Evolutionary conservation across 2,888 invertebrate genomes (phyloP).

Genomic region (Incurvaria masculella): DNA sequence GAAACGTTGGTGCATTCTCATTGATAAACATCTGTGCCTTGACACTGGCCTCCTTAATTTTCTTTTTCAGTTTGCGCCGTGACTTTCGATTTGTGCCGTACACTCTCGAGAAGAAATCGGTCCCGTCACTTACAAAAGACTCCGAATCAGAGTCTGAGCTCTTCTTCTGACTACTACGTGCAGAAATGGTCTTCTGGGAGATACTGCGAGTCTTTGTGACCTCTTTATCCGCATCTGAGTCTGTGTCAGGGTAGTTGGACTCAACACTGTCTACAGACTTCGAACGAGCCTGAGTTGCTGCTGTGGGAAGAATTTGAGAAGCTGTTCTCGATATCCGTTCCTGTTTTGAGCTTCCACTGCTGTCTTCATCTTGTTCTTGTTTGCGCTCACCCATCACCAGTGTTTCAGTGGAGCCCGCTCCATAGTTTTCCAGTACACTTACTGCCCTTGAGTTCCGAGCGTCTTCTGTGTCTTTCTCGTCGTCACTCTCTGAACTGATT

Average conservation of each 20-base stretch:
- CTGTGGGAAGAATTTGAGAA: slow-evolving; percentile 25
- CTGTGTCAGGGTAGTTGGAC: slow-evolving; percentile 24
- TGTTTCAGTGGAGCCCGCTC: slow-evolving; percentile 25
- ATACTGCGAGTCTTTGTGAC: background rate
- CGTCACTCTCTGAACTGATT: slow-evolving; percentile 33
- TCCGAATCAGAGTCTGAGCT: slow-evolving; percentile 40
- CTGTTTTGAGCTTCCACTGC: slow-evolving; percentile 22
- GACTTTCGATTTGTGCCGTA: slow-evolving; percentile 33
- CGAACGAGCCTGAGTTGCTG: slow-evolving; percentile 29
- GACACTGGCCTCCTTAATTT: background rate
- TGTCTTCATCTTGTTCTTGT: slow-evolving; percentile 21
- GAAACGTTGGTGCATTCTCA: background rate
- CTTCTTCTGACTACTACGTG: slow-evolving; percentile 15
- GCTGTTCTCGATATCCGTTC: slow-evolving; percentile 17
- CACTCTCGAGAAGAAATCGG: slow-evolving; percentile 41
- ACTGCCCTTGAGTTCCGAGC: background rate
- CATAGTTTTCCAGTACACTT: background rate
- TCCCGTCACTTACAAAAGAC: slow-evolving; percentile 41
- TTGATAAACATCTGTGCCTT: slow-evolving; percentile 13
- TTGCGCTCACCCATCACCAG: slow-evolving; percentile 24
- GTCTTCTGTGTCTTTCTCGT: slow-evolving; percentile 17
- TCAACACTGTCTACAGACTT: slow-evolving; percentile 36
- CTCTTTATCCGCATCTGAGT: background rate
- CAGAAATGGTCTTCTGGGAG: background rate
- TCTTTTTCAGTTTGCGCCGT: slow-evolving; percentile 29